Evolutionary conservation across 2,888 invertebrate genomes (phyloP).

Genomic region (Melanotus villosus): DNA sequence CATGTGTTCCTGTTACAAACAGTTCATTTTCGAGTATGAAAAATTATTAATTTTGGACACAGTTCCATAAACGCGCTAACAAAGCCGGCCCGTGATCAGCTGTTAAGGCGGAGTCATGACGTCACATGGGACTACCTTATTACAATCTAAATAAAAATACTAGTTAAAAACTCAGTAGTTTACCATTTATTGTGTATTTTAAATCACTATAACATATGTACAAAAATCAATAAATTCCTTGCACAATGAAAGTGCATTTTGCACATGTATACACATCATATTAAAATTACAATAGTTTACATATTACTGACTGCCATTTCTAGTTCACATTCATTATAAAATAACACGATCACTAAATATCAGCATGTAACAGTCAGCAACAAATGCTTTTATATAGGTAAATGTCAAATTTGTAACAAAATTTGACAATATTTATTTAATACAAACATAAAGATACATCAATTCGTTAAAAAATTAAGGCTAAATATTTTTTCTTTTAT

Average conservation of each 20-base stretch:
- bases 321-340: constrained; percentile 32
- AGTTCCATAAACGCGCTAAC: too few relatives aligned
- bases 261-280: constrained; percentile 33
- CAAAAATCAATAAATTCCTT: constrained; percentile 40
- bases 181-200: constrained; percentile 40
- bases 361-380: constrained; percentile 32
- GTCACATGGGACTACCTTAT: too few relatives aligned
- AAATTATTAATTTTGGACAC: too few relatives aligned
- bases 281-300: constrained; percentile 33
- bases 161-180: constrained; percentile 28
- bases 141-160: too few relatives aligned
- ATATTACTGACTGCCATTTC: constrained; percentile 30
- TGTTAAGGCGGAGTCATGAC: too few relatives aligned
- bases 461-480: constrained; percentile 22
- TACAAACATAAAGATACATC: constrained; percentile 13
- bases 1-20: too few relatives aligned
- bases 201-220: constrained; percentile 48
- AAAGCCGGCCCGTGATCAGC: too few relatives aligned
- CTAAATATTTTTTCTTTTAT: not conserved
- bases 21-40: too few relatives aligned
- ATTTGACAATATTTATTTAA: constrained; percentile 23
- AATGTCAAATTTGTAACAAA: constrained; percentile 14
- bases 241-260: constrained; percentile 27
- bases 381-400: constrained; percentile 19
- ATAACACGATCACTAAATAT: constrained; percentile 21